These are phyloP conservation scores for Hiodon tergisus DNA, from an alignment of 2,113 vertebrate species.

Conservation along the genomic window DNA sequence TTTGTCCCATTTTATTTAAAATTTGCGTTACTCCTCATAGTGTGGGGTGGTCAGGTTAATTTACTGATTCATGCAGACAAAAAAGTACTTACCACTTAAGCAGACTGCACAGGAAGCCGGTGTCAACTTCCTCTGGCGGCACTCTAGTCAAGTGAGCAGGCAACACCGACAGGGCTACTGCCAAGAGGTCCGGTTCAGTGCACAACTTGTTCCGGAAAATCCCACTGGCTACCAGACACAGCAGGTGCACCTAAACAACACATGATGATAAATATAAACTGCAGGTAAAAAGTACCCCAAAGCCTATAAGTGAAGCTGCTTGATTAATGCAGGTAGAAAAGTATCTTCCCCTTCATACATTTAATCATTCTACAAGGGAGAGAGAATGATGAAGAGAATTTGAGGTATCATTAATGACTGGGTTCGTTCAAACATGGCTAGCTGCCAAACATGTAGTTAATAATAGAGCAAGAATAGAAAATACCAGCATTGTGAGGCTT, in stretches of 20 bases:
- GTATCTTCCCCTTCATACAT: too few species aligned
- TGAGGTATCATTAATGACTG: too few species aligned
- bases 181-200: constrained; percentile 74
- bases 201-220: constrained; percentile 76
- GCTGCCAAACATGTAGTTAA: too few species aligned
- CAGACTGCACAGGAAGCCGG: constrained; percentile 68
- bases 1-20: background rate
- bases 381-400: too few species aligned
- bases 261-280: background rate
- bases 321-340: too few species aligned
- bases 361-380: too few species aligned
- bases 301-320: too few species aligned
- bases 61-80: background rate
- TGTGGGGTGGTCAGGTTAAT: background rate
- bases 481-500: too few species aligned
- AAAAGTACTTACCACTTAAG: constrained; percentile 79
- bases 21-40: too few species aligned
- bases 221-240: constrained; percentile 86
- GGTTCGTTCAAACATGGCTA: too few species aligned
- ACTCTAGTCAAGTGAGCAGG: constrained; percentile 66
- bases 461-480: too few species aligned
- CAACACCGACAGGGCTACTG: constrained; percentile 79
- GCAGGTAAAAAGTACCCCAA: background rate
- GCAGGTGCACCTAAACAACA: constrained; percentile 78
- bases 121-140: constrained; percentile 55